Conservation (phyloP, 2,797 vertebrate species). For the Mareca strepera region DNA sequence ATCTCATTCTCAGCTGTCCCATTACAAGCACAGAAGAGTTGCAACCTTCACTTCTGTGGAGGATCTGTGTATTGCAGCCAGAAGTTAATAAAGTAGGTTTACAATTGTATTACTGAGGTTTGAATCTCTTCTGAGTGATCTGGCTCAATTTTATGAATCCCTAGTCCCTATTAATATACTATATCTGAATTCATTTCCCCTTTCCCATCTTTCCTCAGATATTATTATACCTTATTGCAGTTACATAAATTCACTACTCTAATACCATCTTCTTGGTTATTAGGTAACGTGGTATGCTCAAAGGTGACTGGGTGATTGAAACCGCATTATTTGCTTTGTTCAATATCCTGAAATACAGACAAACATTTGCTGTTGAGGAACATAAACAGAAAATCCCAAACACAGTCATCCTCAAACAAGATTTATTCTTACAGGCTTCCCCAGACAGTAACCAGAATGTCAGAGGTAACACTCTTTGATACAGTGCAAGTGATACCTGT, state of each 20-base stretch:
- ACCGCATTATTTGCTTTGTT: slow-evolving; percentile 63
- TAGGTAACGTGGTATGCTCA: slow-evolving; percentile 62
- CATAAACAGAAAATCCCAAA: slow-evolving; percentile 26
- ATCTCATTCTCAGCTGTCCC: background rate
- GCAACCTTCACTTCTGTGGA: background rate
- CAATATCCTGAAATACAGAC: slow-evolving; percentile 69
- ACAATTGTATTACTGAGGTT: background rate
- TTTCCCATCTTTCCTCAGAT: background rate
- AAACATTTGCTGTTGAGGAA: slow-evolving; percentile 17
- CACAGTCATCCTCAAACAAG: background rate
- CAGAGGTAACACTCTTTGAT: background rate
- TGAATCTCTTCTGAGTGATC: background rate
- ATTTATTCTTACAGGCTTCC: slow-evolving; percentile 37
- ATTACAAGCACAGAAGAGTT: background rate
- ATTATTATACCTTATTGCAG: background rate
- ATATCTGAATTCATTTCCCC: slow-evolving; percentile 26
- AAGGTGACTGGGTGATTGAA: slow-evolving; percentile 55
- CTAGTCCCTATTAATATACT: slow-evolving; percentile 8
- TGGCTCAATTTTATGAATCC: slow-evolving; percentile 14
- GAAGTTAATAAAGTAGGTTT: slow-evolving; percentile 10
- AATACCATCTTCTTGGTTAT: slow-evolving; percentile 65
- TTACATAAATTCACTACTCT: slow-evolving; percentile 42
- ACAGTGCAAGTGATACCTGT: background rate
- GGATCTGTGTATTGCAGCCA: background rate
- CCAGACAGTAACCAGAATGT: background rate